Evolutionary conservation across 2,113 vertebrate genomes (phyloP).

Genomic region (Grus americana): DNA sequence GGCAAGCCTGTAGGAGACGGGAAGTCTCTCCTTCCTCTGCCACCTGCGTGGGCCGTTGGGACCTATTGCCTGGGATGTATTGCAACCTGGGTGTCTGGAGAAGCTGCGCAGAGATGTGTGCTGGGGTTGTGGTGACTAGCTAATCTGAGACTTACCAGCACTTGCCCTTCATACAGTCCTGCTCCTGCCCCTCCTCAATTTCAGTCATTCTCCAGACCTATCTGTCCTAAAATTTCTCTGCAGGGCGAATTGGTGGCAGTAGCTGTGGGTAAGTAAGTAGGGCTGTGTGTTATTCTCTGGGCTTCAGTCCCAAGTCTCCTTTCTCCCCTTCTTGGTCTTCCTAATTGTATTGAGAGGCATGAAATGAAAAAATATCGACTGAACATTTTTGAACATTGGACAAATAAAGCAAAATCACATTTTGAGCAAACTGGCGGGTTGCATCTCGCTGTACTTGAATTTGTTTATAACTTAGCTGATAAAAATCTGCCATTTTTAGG

Average conservation of each 20-base stretch:
- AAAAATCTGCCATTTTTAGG: background rate
- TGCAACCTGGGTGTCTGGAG: background rate
- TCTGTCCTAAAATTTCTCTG: background rate
- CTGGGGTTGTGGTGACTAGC: background rate
- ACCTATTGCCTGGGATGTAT: background rate
- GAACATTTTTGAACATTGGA: background rate
- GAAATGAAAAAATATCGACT: background rate
- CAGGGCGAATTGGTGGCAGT: background rate
- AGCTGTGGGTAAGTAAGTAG: background rate
- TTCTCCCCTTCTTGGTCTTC: background rate
- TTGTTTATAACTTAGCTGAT: background rate
- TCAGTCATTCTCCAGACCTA: background rate
- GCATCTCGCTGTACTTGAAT: background rate
- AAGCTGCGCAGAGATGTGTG: background rate
- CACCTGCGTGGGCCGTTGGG: background rate
- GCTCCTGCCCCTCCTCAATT: background rate
- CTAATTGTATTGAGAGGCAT: background rate
- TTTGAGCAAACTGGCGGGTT: background rate
- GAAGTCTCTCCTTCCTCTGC: background rate
- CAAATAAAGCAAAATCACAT: slow-evolving; percentile 9
- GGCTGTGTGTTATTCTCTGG: background rate
- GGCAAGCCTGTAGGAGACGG: background rate
- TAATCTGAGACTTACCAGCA: background rate
- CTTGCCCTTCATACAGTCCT: background rate
- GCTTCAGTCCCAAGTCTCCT: background rate